Evolutionary conservation across 92 coral and sea anemone species (phyloP), one percentile per base, ranked within the genome.

Genomic region (Palythoa grandiflora): DNA sequence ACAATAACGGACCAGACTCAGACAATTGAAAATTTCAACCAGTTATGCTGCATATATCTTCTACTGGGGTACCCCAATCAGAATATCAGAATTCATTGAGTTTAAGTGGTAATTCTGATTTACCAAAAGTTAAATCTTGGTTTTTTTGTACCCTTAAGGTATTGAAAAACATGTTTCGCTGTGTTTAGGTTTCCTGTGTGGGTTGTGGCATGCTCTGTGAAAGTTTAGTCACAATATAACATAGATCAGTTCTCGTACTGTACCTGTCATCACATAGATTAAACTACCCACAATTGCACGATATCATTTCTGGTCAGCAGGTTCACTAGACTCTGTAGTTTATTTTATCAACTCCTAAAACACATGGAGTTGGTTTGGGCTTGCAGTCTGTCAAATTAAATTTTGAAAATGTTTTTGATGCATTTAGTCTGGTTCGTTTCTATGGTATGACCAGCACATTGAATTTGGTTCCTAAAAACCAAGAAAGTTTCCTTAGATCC

Each of bases 381-480:
- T 87, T 87, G 40, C 90, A 87, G 13, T 87, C 78, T 57, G 77
- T 47, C 90, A 87, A 78, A 39, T 68, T 48, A 78, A 87, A 87
- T 40, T 68, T 77, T 35, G 63, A 39, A 21, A 87, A 7, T 17
- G 78, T 75, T 48, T 87, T 87, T 65, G 1, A 68, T 77, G 13
- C 68, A 77, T 20, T 73, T 80, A 12, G 85, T 87, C 38, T 87
- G 89, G 68, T 83, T 80, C 94, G 89, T 92, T 74, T 92, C 85
- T 36, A 92, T 85, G 35, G 68, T 8, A 38, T 13, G 36, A 35
- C 70, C 89, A 47, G 10, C 44, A 40, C 90, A 89, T 89, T 89
- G 75, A 89, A 92, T 44, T 89, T 68, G 47, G 80, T 88, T 12
- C 94, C 92, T 68, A 91, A 84, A 38, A 87, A 87, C 90, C 85